These are phyloP conservation scores for Seriola aureovittata DNA, from an alignment of 2,113 vertebrate genomes.

Conservation along the genomic window DNA sequence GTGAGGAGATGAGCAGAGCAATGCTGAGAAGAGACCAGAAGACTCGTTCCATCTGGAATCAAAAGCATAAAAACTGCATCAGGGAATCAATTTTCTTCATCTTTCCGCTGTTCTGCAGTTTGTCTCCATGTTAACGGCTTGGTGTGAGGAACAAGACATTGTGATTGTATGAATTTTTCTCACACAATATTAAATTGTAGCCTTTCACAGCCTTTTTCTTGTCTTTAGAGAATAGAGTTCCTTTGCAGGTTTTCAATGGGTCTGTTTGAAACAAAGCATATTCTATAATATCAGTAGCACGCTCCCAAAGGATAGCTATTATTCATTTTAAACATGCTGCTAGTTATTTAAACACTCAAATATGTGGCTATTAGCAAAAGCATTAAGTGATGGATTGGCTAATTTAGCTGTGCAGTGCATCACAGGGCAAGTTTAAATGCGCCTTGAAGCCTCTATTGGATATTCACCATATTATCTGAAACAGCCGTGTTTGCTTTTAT, in stretches of 20 bases:
- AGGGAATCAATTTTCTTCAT: background rate
- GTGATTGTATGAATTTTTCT: background rate
- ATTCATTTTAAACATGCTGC: slow-evolving; percentile 35
- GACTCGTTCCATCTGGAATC: slow-evolving; percentile 3
- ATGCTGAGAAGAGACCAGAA: slow-evolving; percentile 15
- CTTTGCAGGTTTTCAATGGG: background rate
- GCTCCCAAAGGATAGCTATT: slow-evolving; percentile 10
- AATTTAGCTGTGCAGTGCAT: slow-evolving; percentile 46
- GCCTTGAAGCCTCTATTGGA: slow-evolving; percentile 29
- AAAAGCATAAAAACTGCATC: background rate
- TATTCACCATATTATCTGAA: slow-evolving; percentile 25
- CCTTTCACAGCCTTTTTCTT: background rate
- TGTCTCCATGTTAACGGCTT: slow-evolving; percentile 2
- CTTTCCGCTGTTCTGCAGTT: background rate
- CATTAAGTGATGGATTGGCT: slow-evolving; percentile 50
- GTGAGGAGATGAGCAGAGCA: slow-evolving; percentile 15
- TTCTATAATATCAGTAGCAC: background rate
- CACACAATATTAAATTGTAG: too few species aligned
- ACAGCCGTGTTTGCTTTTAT: slow-evolving; percentile 4
- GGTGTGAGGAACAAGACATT: background rate
- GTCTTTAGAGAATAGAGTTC: background rate
- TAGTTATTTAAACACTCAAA: slow-evolving; percentile 51
- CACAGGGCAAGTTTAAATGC: slow-evolving; percentile 34
- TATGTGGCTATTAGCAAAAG: slow-evolving; percentile 33
- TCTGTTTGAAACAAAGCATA: background rate